These are phyloP conservation scores for Timema cristinae DNA, from an alignment of 2,888 invertebrate species.

Conservation along the genomic window DNA sequence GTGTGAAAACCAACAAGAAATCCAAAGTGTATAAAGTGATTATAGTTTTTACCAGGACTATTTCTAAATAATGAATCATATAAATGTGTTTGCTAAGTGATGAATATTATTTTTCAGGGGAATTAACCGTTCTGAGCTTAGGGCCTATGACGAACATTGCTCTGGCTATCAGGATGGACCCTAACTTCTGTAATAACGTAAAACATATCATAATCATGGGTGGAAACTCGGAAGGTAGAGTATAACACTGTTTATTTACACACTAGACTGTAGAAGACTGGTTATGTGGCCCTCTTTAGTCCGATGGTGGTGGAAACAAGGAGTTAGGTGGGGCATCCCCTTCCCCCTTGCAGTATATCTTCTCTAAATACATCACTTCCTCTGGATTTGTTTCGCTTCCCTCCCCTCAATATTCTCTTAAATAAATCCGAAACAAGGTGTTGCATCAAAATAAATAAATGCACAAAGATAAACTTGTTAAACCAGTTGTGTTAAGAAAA, in stretches of 20 bases:
- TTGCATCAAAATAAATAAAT: too few relatives aligned
- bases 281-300: too few relatives aligned
- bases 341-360: too few relatives aligned
- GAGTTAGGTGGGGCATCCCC: too few relatives aligned
- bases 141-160: conserved; percentile 48
- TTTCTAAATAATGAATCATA: not conserved
- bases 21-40: not conserved
- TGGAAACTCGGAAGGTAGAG: conserved; percentile 45
- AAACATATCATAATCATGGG: conserved; percentile 47
- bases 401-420: too few relatives aligned
- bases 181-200: conserved; percentile 40
- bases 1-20: not conserved
- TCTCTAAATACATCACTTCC: too few relatives aligned
- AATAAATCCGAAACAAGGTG: too few relatives aligned
- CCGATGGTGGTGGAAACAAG: too few relatives aligned
- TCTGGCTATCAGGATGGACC: conserved; percentile 42
- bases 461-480: too few relatives aligned
- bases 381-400: too few relatives aligned
- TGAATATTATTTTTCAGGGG: conserved; percentile 34
- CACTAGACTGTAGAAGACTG: too few relatives aligned
- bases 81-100: not conserved
- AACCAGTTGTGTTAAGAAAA: too few relatives aligned
- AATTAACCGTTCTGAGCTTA: conserved; percentile 40
- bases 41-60: not conserved
- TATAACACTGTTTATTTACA: not conserved